Percentiles rank a stretch among this genome's conserved stretches.
These are phyloP conservation scores for Drosophila meridiana DNA, from an alignment of 2,888 invertebrate genomes.

Conservation along the genomic window DNA sequence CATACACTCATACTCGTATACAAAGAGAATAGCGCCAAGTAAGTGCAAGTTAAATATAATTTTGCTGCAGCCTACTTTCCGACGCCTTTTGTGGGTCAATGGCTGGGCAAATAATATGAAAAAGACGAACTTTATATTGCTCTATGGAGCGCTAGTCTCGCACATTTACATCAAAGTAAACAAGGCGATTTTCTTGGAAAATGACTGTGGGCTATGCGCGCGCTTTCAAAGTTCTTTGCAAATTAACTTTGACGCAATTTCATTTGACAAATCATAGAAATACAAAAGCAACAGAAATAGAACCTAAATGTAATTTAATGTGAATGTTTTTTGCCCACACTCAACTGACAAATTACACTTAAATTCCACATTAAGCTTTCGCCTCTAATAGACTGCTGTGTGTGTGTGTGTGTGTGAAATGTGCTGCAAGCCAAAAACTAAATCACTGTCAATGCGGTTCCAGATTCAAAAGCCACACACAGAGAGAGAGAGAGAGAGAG, in stretches of 20 bases:
- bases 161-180: slow-evolving; percentile 7
- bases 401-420: slow-evolving; percentile 45
- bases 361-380: slow-evolving; percentile 45
- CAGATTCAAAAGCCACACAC: slow-evolving; percentile 52
- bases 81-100: slow-evolving; percentile 63
- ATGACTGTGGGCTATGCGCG: slow-evolving; percentile 9
- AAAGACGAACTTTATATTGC: neutral
- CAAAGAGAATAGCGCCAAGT: slow-evolving; percentile 21
- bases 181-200: slow-evolving; percentile 28
- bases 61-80: slow-evolving; percentile 45
- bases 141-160: neutral
- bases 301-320: slow-evolving; percentile 43
- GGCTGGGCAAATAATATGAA: slow-evolving; percentile 35
- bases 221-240: slow-evolving; percentile 31
- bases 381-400: slow-evolving; percentile 69
- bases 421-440: slow-evolving; percentile 69
- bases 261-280: slow-evolving; percentile 38
- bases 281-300: slow-evolving; percentile 3
- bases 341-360: slow-evolving; percentile 46
- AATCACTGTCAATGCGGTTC: slow-evolving; percentile 77
- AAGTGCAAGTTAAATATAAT: slow-evolving; percentile 49
- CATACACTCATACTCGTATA: neutral
- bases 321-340: neutral
- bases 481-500: neutral
- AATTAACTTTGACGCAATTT: slow-evolving; percentile 61